Evolutionary conservation across 2,888 invertebrate genomes (phyloP).

Genomic region (Micropterix aruncella): DNA sequence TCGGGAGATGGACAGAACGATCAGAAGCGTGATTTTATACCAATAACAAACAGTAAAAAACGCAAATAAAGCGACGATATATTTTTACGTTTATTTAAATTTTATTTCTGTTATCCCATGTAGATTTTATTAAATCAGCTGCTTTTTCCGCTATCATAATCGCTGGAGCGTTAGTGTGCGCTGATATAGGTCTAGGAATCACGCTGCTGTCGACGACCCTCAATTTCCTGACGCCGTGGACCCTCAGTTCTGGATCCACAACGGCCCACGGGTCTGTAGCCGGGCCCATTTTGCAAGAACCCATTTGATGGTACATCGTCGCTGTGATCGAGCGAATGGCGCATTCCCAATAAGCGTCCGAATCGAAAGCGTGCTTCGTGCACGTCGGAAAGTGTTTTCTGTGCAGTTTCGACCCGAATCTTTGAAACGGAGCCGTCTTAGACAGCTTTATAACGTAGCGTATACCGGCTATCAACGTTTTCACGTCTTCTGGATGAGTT

Average conservation of each 20-base stretch:
- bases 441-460: constrained; percentile 38
- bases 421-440: constrained; percentile 40
- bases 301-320: constrained; percentile 53
- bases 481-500: constrained; percentile 42
- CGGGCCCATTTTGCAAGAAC: constrained; percentile 58
- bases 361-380: constrained; percentile 31
- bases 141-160: constrained; percentile 64
- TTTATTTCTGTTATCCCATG: constrained; percentile 22
- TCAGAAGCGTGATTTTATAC: too few relatives aligned
- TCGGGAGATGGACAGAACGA: too few relatives aligned
- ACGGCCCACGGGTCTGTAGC: constrained; percentile 39
- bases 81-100: constrained; percentile 14
- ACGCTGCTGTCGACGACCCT: constrained; percentile 56
- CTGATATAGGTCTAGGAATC: constrained; percentile 48
- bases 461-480: constrained; percentile 43
- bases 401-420: constrained; percentile 42
- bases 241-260: constrained; percentile 45
- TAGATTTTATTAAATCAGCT: constrained; percentile 43
- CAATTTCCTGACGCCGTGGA: constrained; percentile 43
- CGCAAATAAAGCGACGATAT: too few relatives aligned
- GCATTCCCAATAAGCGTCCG: constrained; percentile 56
- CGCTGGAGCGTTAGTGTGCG: constrained; percentile 52
- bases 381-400: constrained; percentile 40
- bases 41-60: too few relatives aligned
- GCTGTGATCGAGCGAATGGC: constrained; percentile 40